Conservation (phyloP, 1,140 invertebrate genomes). For the Trichogramma pretiosum region DNA sequence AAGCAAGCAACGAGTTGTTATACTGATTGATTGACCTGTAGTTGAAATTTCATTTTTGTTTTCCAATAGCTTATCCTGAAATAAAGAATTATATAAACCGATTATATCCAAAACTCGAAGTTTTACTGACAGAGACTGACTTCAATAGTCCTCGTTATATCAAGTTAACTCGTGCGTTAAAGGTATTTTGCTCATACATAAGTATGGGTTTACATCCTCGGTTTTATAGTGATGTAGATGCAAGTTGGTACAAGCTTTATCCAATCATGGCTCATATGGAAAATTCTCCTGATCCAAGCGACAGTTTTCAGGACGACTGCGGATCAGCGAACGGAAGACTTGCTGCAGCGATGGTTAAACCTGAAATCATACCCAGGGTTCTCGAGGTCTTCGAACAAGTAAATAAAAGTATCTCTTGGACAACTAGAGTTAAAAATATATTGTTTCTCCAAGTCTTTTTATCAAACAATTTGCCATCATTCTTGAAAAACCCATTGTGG, state of each 20-base stretch:
- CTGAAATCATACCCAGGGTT: no score
- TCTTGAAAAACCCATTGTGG: slow-evolving; percentile 50
- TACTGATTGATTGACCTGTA: no score
- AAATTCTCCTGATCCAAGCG: no score
- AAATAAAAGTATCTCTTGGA: slow-evolving; percentile 62
- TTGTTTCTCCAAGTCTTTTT: slow-evolving; percentile 72
- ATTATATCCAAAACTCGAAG: not conserved
- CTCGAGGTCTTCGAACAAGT: slow-evolving; percentile 45
- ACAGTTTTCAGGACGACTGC: no score
- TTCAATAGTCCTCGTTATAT: not conserved
- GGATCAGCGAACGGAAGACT: no score
- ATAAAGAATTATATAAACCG: not conserved
- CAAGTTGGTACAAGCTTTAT: slow-evolving; percentile 53
- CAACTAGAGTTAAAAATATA: slow-evolving; percentile 59
- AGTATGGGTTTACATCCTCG: slow-evolving; percentile 36
- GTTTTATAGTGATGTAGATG: no score
- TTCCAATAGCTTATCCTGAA: slow-evolving; percentile 2
- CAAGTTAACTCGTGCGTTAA: not conserved
- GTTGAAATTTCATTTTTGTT: not conserved
- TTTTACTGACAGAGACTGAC: not conserved
- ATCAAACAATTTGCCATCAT: slow-evolving; percentile 72
- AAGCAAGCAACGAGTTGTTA: no score
- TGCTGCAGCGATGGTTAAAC: no score
- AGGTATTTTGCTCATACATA: not conserved
- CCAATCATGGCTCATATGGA: slow-evolving; percentile 64